Base-by-base conservation (phyloP, 2,113 vertebrate species). In the Bos indicus region DNA sequence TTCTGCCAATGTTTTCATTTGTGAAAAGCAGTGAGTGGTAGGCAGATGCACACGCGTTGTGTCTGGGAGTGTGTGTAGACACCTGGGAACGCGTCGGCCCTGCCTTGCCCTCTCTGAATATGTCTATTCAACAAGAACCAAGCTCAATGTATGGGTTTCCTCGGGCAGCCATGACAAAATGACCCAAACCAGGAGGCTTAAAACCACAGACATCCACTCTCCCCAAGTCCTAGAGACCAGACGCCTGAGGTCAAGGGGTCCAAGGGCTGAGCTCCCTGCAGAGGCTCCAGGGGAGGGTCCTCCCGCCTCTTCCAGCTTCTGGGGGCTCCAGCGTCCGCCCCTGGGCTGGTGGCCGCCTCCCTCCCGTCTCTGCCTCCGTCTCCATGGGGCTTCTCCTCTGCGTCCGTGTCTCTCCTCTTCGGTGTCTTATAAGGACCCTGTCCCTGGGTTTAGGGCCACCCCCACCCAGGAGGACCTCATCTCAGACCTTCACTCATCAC, bases 241-340 rank as follows among this genome's bases (percentile, higher is more conserved):
- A 71, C 0, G 2, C 4, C n/a, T 1, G 17, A 67, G n/a, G 9
- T 67, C 64, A 5, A 5, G 64, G 64, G 9, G n/a, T 5, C 64
- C n/a, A n/a, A 71, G 4, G 8, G 64, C n/a, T 67, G 64, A 1
- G 64, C 2, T 67, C 17, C 2, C 0, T 71, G 0, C 9, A 12
- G 64, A 64, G 16, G 0, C 64, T 71, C 4, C n/a, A 12, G 64
- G 17, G 64, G n/a, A 71, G 64, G 64, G 4, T 36, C n/a, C 64
- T 36, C 0, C 17, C 3, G 0, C 64, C 64, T 12, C 64, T 36
- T 23, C 4, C 64, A 0, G 64, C n/a, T 36, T 36, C 64, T 0
- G 9, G 17, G 17, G 5, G 4, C 64, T 36, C n/a, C 19, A 0
- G n/a, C 17, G 2, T 36, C n/a, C 4, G 0, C 5, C 64, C 33